Evolutionary conservation across 1,140 invertebrate species (phyloP).

Genomic region (Drosophila lowei): DNA sequence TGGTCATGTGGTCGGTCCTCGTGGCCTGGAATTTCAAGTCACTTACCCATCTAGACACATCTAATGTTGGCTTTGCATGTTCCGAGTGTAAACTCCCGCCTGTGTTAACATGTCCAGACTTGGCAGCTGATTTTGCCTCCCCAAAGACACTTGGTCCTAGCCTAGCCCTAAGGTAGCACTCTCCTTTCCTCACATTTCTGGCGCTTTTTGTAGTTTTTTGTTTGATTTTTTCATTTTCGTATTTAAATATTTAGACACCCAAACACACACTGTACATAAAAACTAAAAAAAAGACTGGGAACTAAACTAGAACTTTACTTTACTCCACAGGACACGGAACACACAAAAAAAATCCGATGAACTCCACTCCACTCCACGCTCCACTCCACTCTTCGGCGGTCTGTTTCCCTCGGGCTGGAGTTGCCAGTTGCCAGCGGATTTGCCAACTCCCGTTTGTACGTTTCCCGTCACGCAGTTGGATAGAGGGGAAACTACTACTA

Average conservation of each 20-base stretch:
- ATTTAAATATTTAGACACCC: conserved; percentile 43
- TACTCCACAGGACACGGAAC: conserved; percentile 17
- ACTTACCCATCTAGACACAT: conserved; percentile 35
- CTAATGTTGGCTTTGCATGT: conserved; percentile 57
- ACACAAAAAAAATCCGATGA: conserved; percentile 19
- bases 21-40: conserved; percentile 42
- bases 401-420: conserved; percentile 14
- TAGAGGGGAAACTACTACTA: conserved; percentile 22
- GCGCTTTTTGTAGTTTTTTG: conserved; percentile 24
- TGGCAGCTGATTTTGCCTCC: conserved; percentile 28
- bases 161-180: conserved; percentile 20
- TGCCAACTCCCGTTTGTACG: conserved; percentile 9
- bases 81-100: not conserved
- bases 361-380: conserved; percentile 17
- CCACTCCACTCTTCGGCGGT: no score
- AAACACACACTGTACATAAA: conserved; percentile 13
- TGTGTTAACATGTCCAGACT: conserved; percentile 29
- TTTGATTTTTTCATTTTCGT: conserved; percentile 39
- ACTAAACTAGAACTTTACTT: conserved; percentile 19
- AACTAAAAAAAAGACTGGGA: no score
- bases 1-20: conserved; percentile 39
- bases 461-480: not conserved
- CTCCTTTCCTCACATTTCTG: conserved; percentile 1
- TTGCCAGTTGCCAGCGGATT: not conserved
- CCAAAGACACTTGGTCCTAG: not conserved